phyloP scores from a whole-genome alignment of 2,797 vertebrate species.

The Chloroceryle amazona region DNA sequence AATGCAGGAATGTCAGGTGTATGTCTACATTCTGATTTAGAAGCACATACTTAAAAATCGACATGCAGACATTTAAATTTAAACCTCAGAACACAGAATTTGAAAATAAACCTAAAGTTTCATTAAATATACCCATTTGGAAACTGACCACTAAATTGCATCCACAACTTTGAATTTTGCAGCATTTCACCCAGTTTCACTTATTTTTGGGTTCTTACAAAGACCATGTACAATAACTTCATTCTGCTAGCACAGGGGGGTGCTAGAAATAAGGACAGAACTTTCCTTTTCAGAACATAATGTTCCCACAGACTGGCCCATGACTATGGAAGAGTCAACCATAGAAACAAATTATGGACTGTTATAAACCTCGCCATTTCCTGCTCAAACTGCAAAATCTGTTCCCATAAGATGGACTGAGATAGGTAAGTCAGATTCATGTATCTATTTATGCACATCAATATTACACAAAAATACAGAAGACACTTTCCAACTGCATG shows the following conservation, averaged over 20 bases:
- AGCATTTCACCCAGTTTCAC: background rate
- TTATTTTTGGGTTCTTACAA: background rate
- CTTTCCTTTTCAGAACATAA: background rate
- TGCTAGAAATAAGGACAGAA: background rate
- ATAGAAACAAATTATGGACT: background rate
- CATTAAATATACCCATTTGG: background rate
- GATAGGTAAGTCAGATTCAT: background rate
- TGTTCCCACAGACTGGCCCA: background rate
- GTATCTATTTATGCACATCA: background rate
- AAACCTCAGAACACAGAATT: background rate
- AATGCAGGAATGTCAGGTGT: background rate
- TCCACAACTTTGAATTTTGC: background rate
- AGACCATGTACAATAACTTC: background rate
- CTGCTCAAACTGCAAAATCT: background rate
- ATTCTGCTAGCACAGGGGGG: background rate
- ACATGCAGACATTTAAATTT: background rate
- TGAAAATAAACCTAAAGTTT: background rate
- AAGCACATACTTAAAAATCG: background rate
- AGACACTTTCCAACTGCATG: background rate
- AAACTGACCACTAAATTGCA: background rate
- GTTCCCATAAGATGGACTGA: background rate
- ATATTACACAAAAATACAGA: background rate
- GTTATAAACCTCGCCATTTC: background rate
- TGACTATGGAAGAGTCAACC: background rate
- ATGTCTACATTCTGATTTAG: background rate